These are phyloP conservation scores for Gallinago jamesoni DNA, from an alignment of 2,113 vertebrate genomes.

Conservation along the genomic window DNA sequence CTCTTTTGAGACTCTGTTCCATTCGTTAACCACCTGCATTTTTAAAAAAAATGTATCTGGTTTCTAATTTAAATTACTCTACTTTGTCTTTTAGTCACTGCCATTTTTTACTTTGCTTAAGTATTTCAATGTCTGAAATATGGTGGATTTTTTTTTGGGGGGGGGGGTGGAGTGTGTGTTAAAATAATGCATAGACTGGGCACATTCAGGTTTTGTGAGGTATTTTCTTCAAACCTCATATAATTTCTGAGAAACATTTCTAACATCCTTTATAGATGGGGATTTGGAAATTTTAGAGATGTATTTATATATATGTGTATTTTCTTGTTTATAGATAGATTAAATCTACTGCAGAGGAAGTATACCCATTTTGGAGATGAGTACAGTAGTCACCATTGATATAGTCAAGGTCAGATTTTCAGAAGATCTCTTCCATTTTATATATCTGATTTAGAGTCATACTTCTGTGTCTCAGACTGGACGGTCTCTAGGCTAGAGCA, in stretches of 20 bases:
- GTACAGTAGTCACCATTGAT: neutral
- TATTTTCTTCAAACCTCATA: neutral
- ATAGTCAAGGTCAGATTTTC: neutral
- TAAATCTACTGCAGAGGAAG: neutral
- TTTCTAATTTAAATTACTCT: neutral
- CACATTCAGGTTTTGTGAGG: neutral
- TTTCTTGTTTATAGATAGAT: neutral
- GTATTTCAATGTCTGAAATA: neutral
- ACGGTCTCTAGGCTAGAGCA: neutral
- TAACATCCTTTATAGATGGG: neutral
- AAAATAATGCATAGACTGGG: neutral
- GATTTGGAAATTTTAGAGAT: neutral
- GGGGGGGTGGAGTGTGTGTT: neutral
- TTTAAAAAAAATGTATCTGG: neutral
- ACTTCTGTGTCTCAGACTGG: neutral
- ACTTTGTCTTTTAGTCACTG: neutral
- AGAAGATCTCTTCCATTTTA: neutral
- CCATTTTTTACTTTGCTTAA: neutral
- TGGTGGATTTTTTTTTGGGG: neutral
- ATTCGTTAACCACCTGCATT: neutral
- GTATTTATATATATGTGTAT: neutral
- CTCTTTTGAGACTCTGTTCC: neutral
- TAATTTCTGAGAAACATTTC: neutral
- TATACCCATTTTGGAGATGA: neutral
- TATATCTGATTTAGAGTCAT: neutral